A percentile compares a stretch with the other conserved stretches of the same genome.
Conservation (phyloP, 1,140 invertebrate genomes). For the Pogonognathellus flavescens region DNA sequence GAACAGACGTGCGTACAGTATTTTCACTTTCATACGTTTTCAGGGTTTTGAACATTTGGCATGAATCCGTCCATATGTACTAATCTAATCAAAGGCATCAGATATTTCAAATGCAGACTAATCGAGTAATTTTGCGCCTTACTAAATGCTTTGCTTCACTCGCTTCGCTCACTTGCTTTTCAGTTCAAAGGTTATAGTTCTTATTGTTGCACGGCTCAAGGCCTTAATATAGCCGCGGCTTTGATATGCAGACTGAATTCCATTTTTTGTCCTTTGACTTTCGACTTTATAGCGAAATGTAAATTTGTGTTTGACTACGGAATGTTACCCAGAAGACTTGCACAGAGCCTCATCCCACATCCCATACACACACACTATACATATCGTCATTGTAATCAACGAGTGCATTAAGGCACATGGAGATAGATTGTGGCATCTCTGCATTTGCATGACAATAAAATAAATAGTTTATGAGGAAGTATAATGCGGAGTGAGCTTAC, state of each 20-base stretch:
- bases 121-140: conserved; percentile 37
- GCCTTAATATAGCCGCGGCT: neutral
- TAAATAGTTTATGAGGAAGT: conserved; percentile 32
- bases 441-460: conserved; percentile 26
- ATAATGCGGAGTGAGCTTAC: conserved; percentile 65
- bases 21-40: neutral
- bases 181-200: conserved; percentile 7
- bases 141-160: conserved; percentile 14
- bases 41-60: neutral
- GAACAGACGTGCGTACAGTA: neutral
- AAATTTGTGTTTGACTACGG: neutral
- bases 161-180: conserved; percentile 9
- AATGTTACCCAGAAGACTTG: neutral
- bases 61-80: neutral
- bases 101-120: conserved; percentile 48
- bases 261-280: neutral
- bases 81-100: conserved; percentile 14
- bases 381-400: neutral
- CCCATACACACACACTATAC: neutral
- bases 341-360: neutral
- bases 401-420: neutral
- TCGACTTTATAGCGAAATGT: neutral
- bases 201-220: conserved; percentile 12
- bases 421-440: neutral
- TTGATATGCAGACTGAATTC: no score